Conservation (phyloP, 1,140 invertebrate species). For the Hylaeus volcanicus region DNA sequence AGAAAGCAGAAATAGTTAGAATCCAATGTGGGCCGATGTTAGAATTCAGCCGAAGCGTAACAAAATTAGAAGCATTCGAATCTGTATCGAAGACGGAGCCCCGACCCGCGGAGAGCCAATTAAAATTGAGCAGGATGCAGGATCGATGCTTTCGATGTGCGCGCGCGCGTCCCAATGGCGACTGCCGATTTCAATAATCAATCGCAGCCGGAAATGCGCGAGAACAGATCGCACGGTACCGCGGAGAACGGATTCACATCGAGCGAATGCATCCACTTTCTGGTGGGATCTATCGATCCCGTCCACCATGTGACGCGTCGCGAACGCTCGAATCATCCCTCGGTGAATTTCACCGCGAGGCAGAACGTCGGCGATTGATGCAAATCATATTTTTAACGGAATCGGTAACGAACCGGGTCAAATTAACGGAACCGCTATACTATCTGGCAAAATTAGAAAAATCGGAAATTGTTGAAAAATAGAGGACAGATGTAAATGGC, state of each 20-base stretch:
- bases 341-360: background rate
- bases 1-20: too few relatives aligned
- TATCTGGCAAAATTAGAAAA: too few relatives aligned
- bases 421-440: background rate
- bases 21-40: too few relatives aligned
- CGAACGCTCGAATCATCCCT: background rate
- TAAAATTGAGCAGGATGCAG: background rate
- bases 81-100: too few relatives aligned
- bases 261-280: background rate
- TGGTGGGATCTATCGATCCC: background rate
- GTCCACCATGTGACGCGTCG: background rate
- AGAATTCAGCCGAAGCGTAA: too few relatives aligned
- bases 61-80: too few relatives aligned
- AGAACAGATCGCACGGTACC: background rate
- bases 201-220: background rate
- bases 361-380: background rate
- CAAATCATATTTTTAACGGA: background rate
- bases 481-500: too few relatives aligned
- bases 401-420: background rate
- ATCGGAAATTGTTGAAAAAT: too few relatives aligned
- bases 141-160: background rate
- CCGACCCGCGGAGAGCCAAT: too few relatives aligned
- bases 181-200: constrained; percentile 9
- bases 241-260: background rate
- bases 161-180: background rate